These are phyloP conservation scores for Knipowitschia caucasica DNA, from an alignment of 2,797 vertebrate species.

Conservation along the genomic window DNA sequence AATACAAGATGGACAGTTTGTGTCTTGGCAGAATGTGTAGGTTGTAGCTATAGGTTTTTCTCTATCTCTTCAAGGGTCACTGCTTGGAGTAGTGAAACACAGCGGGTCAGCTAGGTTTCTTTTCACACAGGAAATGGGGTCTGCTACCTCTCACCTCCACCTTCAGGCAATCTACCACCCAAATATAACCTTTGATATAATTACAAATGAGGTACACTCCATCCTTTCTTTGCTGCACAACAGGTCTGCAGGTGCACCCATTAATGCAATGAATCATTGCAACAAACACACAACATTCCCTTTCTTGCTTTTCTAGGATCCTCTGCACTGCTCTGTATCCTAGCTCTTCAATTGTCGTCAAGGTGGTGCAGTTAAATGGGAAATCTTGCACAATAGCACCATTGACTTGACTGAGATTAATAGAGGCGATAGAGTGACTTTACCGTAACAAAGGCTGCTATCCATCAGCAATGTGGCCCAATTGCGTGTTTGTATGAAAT, in stretches of 20 bases:
- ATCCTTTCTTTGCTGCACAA: conserved; percentile 15
- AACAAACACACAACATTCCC: conserved; percentile 38
- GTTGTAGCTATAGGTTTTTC: conserved; percentile 9
- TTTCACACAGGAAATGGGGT: conserved; percentile 44
- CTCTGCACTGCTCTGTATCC: conserved; percentile 29
- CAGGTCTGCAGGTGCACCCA: conserved; percentile 27
- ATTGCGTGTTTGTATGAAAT: conserved; percentile 63
- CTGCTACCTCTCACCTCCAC: conserved; percentile 36
- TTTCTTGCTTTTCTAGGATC: conserved; percentile 16
- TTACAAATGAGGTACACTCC: conserved; percentile 29
- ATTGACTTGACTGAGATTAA: conserved; percentile 66
- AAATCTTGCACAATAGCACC: conserved; percentile 55
- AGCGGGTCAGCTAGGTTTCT: conserved; percentile 23
- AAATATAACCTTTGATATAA: conserved; percentile 26
- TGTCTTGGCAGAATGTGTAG: conserved; percentile 6
- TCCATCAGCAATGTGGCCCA: conserved; percentile 52
- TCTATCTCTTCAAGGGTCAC: conserved; percentile 25
- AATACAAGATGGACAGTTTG: conserved; percentile 21
- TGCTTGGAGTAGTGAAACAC: conserved; percentile 29
- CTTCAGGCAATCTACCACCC: conserved; percentile 20
- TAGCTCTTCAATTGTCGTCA: conserved; percentile 56
- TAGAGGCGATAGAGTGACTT: conserved; percentile 52
- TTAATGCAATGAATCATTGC: conserved; percentile 44
- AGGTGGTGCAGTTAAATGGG: conserved; percentile 56
- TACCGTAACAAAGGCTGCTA: conserved; percentile 63